phyloP scores from a whole-genome alignment of 2,797 vertebrate genomes.

The Numenius phaeopus region DNA sequence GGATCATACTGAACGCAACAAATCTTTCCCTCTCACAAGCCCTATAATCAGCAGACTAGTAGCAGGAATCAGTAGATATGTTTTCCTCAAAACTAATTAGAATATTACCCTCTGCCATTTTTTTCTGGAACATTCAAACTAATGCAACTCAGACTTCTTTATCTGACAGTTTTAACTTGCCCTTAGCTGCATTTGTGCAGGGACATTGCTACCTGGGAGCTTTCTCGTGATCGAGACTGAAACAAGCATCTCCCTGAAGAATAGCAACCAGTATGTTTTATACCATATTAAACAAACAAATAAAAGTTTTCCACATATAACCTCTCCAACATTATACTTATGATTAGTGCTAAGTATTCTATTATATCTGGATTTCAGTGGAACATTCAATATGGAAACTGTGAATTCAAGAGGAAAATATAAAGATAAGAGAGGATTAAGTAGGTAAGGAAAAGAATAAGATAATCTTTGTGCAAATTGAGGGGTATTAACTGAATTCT shows the following conservation, averaged over 20 bases:
- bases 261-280: accelerated
- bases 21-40: not conserved
- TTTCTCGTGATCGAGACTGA: not conserved
- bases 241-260: not conserved
- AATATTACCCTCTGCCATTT: not conserved
- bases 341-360: not conserved
- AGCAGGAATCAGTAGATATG: not conserved
- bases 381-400: not conserved
- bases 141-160: not conserved
- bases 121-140: not conserved
- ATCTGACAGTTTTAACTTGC: not conserved
- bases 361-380: not conserved
- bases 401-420: not conserved
- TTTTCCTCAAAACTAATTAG: not conserved
- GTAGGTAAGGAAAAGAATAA: not conserved
- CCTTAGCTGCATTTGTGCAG: not conserved
- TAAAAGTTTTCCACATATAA: not conserved
- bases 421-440: not conserved
- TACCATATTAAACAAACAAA: not conserved
- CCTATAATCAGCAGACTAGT: not conserved
- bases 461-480: too few relatives aligned
- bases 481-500: not conserved
- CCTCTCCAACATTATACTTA: not conserved
- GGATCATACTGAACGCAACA: accelerated
- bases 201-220: too few relatives aligned